A percentile compares a stretch with the other conserved stretches of the same genome.
Conservation (phyloP, 2,797 vertebrate species). For the Apogon hyalosoma region DNA sequence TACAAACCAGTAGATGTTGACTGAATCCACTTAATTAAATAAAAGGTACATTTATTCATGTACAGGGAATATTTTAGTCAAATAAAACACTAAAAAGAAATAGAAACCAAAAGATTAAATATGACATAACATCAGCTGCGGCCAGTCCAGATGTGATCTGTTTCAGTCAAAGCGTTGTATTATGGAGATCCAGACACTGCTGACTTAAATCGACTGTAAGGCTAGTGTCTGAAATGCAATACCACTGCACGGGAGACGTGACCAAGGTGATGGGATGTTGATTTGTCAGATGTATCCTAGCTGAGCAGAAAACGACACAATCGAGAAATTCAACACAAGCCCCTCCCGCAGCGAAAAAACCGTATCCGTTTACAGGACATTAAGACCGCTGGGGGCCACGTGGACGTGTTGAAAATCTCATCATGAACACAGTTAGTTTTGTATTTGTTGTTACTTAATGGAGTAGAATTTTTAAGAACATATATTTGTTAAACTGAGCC, state of each 20-base stretch:
- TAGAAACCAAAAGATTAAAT: too few relatives aligned
- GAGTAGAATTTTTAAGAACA: too few relatives aligned
- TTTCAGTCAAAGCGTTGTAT: background rate
- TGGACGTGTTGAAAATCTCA: too few relatives aligned
- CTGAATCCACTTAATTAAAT: too few relatives aligned
- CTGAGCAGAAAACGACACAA: background rate
- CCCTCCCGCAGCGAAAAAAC: background rate
- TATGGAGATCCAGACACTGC: background rate
- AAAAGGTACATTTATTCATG: too few relatives aligned
- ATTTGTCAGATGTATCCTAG: background rate
- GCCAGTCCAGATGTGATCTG: background rate
- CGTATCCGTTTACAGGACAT: background rate
- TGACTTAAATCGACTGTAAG: background rate
- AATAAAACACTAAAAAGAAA: background rate
- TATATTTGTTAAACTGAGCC: too few relatives aligned
- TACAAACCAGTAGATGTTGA: too few relatives aligned
- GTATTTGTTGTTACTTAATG: too few relatives aligned
- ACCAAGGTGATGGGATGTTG: constrained; percentile 1
- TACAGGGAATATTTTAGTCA: background rate
- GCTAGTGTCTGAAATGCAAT: background rate
- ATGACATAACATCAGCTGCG: too few relatives aligned
- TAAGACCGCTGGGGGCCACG: background rate
- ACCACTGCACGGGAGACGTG: background rate
- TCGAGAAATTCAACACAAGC: background rate
- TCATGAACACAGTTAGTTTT: too few relatives aligned